Evolutionary conservation across 1,140 invertebrate species (phyloP).

Genomic region (Drosophila sp.): DNA sequence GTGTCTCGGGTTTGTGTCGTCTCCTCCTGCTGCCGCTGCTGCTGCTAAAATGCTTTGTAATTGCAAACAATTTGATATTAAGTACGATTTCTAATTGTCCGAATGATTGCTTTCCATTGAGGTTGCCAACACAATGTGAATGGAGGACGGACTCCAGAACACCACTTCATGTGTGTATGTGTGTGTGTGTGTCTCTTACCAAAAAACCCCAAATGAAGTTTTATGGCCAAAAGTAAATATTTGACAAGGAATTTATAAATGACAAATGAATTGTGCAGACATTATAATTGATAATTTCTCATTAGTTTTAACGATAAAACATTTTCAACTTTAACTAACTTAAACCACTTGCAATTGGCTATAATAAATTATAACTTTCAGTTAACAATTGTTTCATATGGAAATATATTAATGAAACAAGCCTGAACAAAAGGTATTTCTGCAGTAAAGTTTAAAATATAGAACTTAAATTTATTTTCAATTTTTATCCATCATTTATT

Average conservation of each 20-base stretch:
- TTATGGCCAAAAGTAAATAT: slow-evolving; percentile 25
- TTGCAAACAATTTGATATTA: slow-evolving; percentile 78
- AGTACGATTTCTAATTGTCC: slow-evolving; percentile 77
- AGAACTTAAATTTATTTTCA: too few relatives aligned
- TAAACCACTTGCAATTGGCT: background rate
- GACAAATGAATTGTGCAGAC: slow-evolving; percentile 16
- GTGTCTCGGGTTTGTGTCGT: slow-evolving; percentile 7
- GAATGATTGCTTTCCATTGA: slow-evolving; percentile 73
- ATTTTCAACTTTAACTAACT: slow-evolving; percentile 2
- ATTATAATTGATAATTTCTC: slow-evolving; percentile 10
- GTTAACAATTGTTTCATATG: too few relatives aligned
- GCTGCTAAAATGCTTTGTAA: slow-evolving; percentile 69
- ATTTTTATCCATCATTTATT: too few relatives aligned
- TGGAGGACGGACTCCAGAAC: background rate
- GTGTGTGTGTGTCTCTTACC: background rate
- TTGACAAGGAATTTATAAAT: slow-evolving; percentile 20
- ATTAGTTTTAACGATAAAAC: background rate
- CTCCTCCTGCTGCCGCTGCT: background rate
- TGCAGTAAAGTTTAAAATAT: too few relatives aligned
- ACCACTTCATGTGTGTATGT: background rate
- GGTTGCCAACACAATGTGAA: slow-evolving; percentile 10
- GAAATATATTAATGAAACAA: too few relatives aligned
- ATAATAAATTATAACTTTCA: background rate
- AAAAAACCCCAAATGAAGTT: slow-evolving; percentile 18
- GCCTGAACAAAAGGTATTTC: too few relatives aligned